These are phyloP conservation scores for Aulostomus chinensis DNA, from an alignment of 2,797 vertebrate genomes.

Conservation along the genomic window DNA sequence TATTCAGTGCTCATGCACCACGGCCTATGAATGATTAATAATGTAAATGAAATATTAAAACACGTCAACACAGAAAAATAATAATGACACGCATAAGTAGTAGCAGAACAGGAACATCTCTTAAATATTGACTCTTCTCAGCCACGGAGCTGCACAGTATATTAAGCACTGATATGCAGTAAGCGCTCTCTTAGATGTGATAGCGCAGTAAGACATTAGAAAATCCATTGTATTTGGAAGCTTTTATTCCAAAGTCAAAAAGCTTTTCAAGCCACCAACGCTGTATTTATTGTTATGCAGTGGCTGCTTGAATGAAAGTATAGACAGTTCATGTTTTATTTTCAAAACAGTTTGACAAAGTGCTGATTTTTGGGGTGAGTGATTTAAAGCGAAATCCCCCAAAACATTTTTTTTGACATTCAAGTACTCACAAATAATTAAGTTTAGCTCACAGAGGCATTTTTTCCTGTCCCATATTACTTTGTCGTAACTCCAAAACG, in stretches of 20 bases:
- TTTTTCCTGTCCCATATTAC: no score
- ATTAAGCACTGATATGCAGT: constrained; percentile 49
- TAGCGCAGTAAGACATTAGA: constrained; percentile 53
- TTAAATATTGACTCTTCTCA: constrained; percentile 52
- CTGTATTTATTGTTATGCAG: no score
- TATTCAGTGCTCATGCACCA: constrained; percentile 47
- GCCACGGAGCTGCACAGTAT: background rate
- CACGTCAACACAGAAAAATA: constrained; percentile 63
- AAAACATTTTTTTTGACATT: no score
- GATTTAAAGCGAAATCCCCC: no score
- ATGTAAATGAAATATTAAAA: constrained; percentile 74
- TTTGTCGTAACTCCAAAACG: no score
- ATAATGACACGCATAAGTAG: constrained; percentile 54
- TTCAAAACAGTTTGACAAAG: no score
- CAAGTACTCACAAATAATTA: no score
- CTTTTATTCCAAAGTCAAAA: constrained; percentile 31
- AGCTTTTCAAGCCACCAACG: no score
- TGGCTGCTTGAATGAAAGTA: background rate
- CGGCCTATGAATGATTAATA: constrained; percentile 72
- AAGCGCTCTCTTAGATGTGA: constrained; percentile 42
- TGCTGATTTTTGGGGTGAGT: no score
- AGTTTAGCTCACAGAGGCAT: no score
- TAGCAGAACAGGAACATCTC: constrained; percentile 41
- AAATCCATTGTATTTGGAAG: constrained; percentile 20
- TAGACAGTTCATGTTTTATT: background rate